Evolutionary conservation across 2,888 invertebrate genomes (phyloP).

Genomic region (Epistrophella euchroma): DNA sequence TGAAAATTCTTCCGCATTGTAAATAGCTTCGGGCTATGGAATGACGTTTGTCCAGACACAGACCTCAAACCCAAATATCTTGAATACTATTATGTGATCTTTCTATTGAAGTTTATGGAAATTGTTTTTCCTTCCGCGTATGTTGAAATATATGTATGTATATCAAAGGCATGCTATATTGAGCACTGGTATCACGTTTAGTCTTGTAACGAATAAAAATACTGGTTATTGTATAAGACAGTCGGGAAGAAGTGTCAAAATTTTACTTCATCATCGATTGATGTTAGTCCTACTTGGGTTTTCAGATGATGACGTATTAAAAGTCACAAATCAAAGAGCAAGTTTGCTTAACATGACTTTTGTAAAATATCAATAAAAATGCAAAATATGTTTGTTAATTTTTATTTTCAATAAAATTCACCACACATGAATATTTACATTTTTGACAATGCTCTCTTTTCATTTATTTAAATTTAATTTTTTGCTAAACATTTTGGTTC

Average conservation of each 20-base stretch:
- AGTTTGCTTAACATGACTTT: not conserved
- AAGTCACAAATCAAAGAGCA: not conserved
- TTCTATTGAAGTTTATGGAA: conserved; percentile 25
- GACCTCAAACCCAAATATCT: conserved; percentile 35
- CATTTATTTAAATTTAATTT: conserved; percentile 10
- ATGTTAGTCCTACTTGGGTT: not conserved
- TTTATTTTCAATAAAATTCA: not conserved
- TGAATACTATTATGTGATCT: conserved; percentile 52
- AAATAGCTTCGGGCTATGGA: conserved; percentile 48
- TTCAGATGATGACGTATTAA: conserved; percentile 3
- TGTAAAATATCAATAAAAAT: conserved; percentile 2
- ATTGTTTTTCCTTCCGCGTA: conserved; percentile 27
- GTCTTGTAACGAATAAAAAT: conserved; percentile 12
- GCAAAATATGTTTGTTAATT: not conserved
- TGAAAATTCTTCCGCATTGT: conserved; percentile 68
- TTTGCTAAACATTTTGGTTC: not conserved
- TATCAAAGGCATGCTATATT: conserved; percentile 1
- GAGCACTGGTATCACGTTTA: not conserved
- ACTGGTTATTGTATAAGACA: conserved; percentile 16
- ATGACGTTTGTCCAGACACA: conserved; percentile 60
- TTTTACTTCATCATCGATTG: not conserved
- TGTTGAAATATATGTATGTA: not conserved
- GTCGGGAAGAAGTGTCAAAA: not conserved
- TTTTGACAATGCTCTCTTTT: not conserved
- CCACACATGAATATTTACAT: not conserved